Conservation (phyloP, 2,113 vertebrate genomes). For the Corapipo altera region DNA sequence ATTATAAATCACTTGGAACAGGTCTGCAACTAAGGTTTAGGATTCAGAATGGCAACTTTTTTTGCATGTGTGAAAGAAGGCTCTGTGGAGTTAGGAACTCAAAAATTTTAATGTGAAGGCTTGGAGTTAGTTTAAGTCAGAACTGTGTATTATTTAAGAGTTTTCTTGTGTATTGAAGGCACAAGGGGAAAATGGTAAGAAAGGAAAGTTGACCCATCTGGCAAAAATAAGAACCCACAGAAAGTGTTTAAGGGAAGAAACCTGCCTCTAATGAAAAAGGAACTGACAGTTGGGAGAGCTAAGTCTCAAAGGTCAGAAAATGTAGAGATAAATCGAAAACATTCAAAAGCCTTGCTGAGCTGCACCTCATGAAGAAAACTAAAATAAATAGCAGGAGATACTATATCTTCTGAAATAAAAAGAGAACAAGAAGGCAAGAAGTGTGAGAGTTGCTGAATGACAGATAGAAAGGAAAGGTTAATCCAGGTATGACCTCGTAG, state of each 20-base stretch:
- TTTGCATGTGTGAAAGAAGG: background rate
- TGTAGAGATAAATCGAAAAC: background rate
- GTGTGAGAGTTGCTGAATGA: background rate
- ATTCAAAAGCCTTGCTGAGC: background rate
- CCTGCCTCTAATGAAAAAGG: background rate
- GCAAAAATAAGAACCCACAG: background rate
- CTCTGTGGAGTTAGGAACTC: background rate
- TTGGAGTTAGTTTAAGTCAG: background rate
- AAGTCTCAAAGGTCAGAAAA: conserved; percentile 15
- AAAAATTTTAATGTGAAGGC: background rate
- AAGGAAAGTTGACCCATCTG: background rate
- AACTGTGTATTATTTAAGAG: conserved; percentile 15
- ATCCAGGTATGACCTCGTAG: background rate
- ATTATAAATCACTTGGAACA: background rate
- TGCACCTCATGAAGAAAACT: background rate
- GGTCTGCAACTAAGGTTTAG: background rate
- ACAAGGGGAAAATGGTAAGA: background rate
- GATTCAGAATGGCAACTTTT: background rate
- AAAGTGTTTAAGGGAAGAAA: background rate
- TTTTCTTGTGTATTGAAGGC: background rate
- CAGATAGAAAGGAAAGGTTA: conserved; percentile 2
- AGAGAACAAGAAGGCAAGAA: background rate
- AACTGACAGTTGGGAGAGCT: background rate
- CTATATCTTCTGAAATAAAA: background rate
- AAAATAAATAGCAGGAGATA: background rate